Percentiles rank a stretch among this genome's conserved stretches.
Conservation (phyloP, 2,888 invertebrate species). For the Lepidonotus clava region DNA sequence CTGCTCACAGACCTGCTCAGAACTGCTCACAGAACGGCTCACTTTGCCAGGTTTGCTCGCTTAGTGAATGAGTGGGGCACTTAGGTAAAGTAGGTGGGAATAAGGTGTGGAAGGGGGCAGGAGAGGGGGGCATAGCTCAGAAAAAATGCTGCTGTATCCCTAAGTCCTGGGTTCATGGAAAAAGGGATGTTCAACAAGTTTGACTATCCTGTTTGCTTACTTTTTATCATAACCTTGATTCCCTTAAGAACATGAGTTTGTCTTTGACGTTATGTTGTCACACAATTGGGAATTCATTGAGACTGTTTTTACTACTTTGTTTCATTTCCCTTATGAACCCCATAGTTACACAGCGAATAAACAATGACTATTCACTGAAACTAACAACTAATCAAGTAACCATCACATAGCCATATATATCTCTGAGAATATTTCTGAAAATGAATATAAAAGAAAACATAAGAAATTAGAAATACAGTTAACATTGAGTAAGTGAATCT, state of each 20-base stretch:
- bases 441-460: background rate
- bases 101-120: background rate
- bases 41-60: background rate
- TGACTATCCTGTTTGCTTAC: background rate
- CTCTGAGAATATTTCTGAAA: too few relatives aligned
- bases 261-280: too few relatives aligned
- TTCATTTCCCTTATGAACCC: background rate
- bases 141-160: too few relatives aligned
- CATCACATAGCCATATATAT: too few relatives aligned
- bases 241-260: too few relatives aligned
- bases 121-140: too few relatives aligned
- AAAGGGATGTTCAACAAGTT: background rate
- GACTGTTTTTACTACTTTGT: too few relatives aligned
- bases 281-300: too few relatives aligned
- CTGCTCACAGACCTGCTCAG: background rate
- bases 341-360: background rate
- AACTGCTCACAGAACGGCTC: background rate
- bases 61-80: background rate
- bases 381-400: too few relatives aligned
- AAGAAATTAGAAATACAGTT: background rate
- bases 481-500: background rate
- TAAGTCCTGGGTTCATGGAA: background rate
- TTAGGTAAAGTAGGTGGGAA: background rate
- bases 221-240: too few relatives aligned
- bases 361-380: too few relatives aligned